Percentiles rank a stretch among this genome's conserved stretches.
phyloP scores from a whole-genome alignment of 2,888 invertebrate genomes.

The Leptinotarsa juncta region DNA sequence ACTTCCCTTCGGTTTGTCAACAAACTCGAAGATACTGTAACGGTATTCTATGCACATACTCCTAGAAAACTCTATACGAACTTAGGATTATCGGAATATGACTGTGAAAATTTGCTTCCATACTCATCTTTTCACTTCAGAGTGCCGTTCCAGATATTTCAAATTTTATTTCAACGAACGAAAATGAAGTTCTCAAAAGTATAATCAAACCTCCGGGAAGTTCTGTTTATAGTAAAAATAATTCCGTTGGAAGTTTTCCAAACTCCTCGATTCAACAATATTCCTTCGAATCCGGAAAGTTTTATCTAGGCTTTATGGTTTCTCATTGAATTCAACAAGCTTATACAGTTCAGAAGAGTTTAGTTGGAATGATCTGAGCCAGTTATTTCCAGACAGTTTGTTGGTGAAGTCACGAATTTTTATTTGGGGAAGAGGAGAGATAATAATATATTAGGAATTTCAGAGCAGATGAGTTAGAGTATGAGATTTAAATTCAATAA shows the following conservation, averaged over 20 bases:
- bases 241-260: slow-evolving; percentile 19
- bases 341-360: slow-evolving; percentile 17
- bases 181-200: slow-evolving; percentile 14
- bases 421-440: background rate
- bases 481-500: too few relatives aligned
- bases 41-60: background rate
- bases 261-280: slow-evolving; percentile 29
- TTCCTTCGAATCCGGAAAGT: slow-evolving; percentile 24
- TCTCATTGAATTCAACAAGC: slow-evolving; percentile 26
- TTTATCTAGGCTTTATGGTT: slow-evolving; percentile 16
- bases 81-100: too few relatives aligned
- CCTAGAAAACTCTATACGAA: background rate
- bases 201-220: slow-evolving; percentile 23
- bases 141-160: background rate
- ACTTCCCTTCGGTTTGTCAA: background rate
- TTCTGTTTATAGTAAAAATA: slow-evolving; percentile 16
- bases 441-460: too few relatives aligned
- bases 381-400: slow-evolving; percentile 5
- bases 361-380: background rate
- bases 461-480: too few relatives aligned
- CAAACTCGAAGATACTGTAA: background rate
- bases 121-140: too few relatives aligned
- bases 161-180: slow-evolving; percentile 19
- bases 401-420: background rate
- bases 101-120: too few relatives aligned